Conservation (phyloP, 2,113 vertebrate species). For the Mola mola region DNA sequence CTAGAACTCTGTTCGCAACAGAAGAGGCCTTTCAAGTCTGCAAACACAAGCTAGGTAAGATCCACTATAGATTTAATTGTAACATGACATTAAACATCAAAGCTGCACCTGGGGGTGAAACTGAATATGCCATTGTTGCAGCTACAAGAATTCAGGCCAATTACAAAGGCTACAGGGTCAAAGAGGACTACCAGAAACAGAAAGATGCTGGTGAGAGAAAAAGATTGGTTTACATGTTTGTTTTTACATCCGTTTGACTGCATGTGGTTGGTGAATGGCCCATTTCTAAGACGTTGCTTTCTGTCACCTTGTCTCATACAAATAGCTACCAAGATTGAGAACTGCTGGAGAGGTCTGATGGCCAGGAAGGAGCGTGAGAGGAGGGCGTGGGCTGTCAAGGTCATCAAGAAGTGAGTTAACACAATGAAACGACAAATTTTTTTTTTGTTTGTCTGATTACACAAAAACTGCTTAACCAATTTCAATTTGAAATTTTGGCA, state of each 20-base stretch:
- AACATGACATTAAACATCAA: background rate
- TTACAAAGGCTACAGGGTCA: constrained; percentile 89
- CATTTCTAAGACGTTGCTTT: background rate
- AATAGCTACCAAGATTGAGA: constrained; percentile 92
- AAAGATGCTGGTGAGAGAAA: constrained; percentile 86
- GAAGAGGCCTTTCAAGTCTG: constrained; percentile 95
- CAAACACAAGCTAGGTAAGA: constrained; percentile 89
- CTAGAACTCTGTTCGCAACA: constrained; percentile 92
- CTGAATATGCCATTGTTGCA: constrained; percentile 53
- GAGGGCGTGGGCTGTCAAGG: constrained; percentile 89
- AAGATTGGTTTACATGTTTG: too few relatives aligned
- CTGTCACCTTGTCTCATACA: constrained; percentile 2
- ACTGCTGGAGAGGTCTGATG: constrained; percentile 88
- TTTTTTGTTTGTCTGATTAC: too few relatives aligned
- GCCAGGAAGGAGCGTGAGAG: constrained; percentile 87
- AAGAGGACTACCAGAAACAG: constrained; percentile 85
- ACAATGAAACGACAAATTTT: background rate
- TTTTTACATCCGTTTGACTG: too few relatives aligned
- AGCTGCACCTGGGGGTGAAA: background rate
- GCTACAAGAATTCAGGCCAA: constrained; percentile 93
- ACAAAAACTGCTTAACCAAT: too few relatives aligned
- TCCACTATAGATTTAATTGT: background rate
- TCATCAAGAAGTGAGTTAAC: constrained; percentile 86
- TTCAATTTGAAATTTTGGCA: too few relatives aligned
- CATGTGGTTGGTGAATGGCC: background rate